Percentiles rank a stretch among this genome's conserved stretches.
These are phyloP conservation scores for Phrynocephalus versicolor DNA, from an alignment of 2,113 vertebrate genomes.

Conservation along the genomic window DNA sequence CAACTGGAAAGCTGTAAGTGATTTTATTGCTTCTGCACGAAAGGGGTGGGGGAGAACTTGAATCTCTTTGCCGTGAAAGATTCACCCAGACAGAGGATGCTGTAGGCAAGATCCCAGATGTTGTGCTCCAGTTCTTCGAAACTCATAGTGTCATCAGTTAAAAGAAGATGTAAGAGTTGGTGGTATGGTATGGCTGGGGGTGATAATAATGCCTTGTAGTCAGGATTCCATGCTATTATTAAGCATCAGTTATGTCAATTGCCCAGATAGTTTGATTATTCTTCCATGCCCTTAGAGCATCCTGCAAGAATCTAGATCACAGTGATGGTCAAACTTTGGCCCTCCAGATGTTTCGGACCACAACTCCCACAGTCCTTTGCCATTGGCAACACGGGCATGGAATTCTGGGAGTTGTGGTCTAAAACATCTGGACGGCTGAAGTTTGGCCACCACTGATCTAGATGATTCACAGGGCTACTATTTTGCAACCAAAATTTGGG, in stretches of 20 bases:
- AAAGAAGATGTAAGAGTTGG: too few relatives aligned
- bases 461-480: neutral
- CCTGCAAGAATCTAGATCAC: neutral
- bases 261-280: neutral
- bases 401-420: too few relatives aligned
- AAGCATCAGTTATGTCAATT: too few relatives aligned
- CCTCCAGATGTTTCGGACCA: too few relatives aligned
- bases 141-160: neutral
- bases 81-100: neutral
- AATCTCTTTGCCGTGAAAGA: neutral
- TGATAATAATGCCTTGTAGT: neutral
- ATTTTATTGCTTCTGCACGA: slow-evolving; percentile 19
- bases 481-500: neutral
- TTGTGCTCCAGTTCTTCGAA: neutral
- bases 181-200: neutral
- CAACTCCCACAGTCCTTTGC: too few relatives aligned
- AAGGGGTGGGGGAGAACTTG: neutral
- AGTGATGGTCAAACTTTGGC: too few relatives aligned
- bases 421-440: too few relatives aligned
- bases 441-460: too few relatives aligned
- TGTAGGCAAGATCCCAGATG: neutral
- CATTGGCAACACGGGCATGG: too few relatives aligned
- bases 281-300: neutral
- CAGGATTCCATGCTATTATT: neutral
- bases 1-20: slow-evolving; percentile 93